phyloP scores from a whole-genome alignment of 2,113 vertebrate species.

The Alosa alosa region DNA sequence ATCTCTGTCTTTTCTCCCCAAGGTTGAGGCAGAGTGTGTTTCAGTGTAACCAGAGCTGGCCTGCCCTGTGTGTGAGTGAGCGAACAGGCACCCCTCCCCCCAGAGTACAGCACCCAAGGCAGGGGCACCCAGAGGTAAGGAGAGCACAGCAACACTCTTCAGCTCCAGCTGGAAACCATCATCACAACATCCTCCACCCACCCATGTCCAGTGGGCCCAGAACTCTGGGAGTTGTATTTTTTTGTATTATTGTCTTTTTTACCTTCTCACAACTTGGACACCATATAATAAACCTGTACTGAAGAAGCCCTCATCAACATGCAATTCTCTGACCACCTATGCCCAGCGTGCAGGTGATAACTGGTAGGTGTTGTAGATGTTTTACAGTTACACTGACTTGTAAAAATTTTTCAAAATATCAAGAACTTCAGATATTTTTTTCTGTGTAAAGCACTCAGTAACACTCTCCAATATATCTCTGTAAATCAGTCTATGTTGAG shows the following conservation, averaged over 20 bases:
- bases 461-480: too few species aligned
- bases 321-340: too few species aligned
- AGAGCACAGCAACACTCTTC: constrained; percentile 3
- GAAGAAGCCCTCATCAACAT: background rate
- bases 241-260: background rate
- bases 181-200: constrained; percentile 27
- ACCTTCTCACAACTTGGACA: background rate
- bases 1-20: too few species aligned
- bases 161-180: constrained; percentile 39
- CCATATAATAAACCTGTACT: background rate
- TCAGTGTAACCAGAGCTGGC: background rate
- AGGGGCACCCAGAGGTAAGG: background rate
- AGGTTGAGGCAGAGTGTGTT: background rate
- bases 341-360: too few species aligned
- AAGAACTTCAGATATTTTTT: too few species aligned
- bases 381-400: too few species aligned
- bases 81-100: background rate
- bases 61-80: background rate
- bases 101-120: background rate
- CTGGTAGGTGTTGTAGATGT: too few species aligned
- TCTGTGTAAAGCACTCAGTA: too few species aligned
- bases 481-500: background rate
- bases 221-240: background rate
- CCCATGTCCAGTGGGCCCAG: background rate
- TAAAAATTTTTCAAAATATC: too few species aligned